Evolutionary conservation across 2,888 invertebrate genomes (phyloP), one percentile per base, ranked within the genome.

Genomic region (Polydrusus cervinus): DNA sequence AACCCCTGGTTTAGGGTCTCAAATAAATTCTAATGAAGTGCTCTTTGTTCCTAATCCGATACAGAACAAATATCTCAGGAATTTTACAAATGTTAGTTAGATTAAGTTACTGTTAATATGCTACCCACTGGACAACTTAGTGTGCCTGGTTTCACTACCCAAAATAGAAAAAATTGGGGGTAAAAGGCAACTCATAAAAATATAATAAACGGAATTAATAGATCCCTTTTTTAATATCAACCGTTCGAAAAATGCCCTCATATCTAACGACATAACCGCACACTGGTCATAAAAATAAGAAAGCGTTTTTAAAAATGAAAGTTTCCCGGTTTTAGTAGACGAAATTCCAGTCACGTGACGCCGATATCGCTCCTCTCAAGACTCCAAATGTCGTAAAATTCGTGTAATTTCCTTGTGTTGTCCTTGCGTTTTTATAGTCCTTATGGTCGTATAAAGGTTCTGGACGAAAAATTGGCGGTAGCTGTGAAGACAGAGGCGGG

Each of bases 261-360:
- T 66, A 66, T 53, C 66, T 40, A n/a, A 11, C 34, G 38, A 66
- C 53, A 66, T 66, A 53, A 53, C 53, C 66, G 40, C 66, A 51
- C 53, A 53, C 49, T 34, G 53, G 53, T 53, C 40, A 53, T 66
- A 66, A 66, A 66, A 66, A 30, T 66, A 66, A 51, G 66, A 40
- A 66, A 53, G 53, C 66, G 53, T 66, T 66, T 66, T 66, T 66
- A 66, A 66, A 66, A 66, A 66, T 66, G 66, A 66, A 66, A 66
- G 66, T 66, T 66, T 18, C 34, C 34, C 51, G 38, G 7, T 66
- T 30, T 66, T 16, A 38, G 53, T 40, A 47, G 66, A 66, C 66
- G 51, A 38, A 66, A 66, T 66, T 66, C 66, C 40, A 10, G 66
- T 66, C 66, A 66, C 66, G 66, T 66, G 66, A 53, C 18, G 53